Base-by-base conservation (phyloP, 2,797 vertebrate species). In the Gephyroberyx darwinii region DNA sequence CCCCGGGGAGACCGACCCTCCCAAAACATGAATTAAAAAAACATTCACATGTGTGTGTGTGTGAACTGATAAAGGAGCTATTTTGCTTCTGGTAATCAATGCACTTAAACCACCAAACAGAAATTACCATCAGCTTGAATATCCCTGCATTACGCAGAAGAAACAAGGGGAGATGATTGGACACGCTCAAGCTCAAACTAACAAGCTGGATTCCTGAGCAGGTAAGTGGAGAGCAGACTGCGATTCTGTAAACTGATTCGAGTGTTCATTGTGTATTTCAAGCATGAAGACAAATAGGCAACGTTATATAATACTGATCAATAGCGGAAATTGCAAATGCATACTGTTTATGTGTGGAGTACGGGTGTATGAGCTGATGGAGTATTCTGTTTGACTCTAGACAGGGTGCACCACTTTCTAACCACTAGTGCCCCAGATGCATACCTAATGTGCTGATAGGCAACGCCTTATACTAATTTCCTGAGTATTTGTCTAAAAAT, bases 401-500 rank as follows among this genome's bases (percentile, higher is more conserved):
- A 69, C 51, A 54, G 70, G 50, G 33, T 61, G 66, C 59, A 67
- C 31, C 52, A 45, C 51, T 58, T 45, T 61, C 45, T 60, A 73
- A 55, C 59, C 62, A 72, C 37, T 72, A 53, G 35, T 64, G 74
- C 58, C 77, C 82, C 55, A 77, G 65, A 82, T 86, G 41, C 75
- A 86, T 77, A 74, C 14, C 45, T 76, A 82, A 85, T 81, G 62
- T 72, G 62, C 56, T 78, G 57, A 69, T 37, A 37, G 50, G 35
- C 41, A 45, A 64, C 62, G 65, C 53, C 8, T 56, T 57, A 45
- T 43, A 56, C 8, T 52, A 19, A 65, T 52, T 30, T 26, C 37
- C 20, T 43, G 64, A 68, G 35, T 66, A 62, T 78, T 65, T 74
- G 22, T 67, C 65, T 71, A 84, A 76, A 85, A 84, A 76, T 39